Conservation (phyloP, 2,797 vertebrate species). For the Anguilla marmorata region DNA sequence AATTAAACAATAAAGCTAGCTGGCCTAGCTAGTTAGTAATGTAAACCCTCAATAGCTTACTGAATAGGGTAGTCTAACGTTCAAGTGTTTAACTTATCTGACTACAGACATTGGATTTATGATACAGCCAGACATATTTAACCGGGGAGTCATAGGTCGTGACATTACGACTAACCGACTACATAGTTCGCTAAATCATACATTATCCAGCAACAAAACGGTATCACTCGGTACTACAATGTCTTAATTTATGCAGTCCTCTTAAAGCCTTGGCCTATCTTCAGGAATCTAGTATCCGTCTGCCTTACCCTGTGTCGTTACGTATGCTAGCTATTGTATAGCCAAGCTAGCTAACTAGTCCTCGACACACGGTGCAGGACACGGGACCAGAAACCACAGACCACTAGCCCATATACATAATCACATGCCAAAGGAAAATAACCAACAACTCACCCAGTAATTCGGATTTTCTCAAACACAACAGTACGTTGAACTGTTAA, state of each 20-base stretch:
- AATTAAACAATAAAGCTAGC: no score
- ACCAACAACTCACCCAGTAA: neutral
- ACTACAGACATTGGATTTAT: no score
- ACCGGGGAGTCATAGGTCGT: neutral
- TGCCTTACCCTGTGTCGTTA: conserved; percentile 2
- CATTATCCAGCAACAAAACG: neutral
- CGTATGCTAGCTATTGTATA: neutral
- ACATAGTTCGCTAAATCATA: neutral
- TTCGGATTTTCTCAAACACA: neutral
- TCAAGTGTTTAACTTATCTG: no score
- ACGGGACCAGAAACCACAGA: conserved; percentile 39
- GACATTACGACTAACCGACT: no score
- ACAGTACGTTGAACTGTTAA: neutral
- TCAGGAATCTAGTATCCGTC: neutral
- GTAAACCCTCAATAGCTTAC: no score
- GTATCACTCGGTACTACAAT: neutral
- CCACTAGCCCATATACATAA: neutral
- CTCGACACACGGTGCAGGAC: conserved; percentile 39
- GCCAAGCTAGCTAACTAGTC: conserved; percentile 13
- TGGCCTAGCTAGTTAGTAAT: no score
- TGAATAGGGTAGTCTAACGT: no score
- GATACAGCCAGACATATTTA: no score
- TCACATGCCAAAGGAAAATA: conserved; percentile 13
- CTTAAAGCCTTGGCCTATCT: neutral
- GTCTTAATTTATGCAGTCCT: neutral